Evolutionary conservation across 2,888 invertebrate genomes (phyloP).

Genomic region (Lasioglossum zephyrum): DNA sequence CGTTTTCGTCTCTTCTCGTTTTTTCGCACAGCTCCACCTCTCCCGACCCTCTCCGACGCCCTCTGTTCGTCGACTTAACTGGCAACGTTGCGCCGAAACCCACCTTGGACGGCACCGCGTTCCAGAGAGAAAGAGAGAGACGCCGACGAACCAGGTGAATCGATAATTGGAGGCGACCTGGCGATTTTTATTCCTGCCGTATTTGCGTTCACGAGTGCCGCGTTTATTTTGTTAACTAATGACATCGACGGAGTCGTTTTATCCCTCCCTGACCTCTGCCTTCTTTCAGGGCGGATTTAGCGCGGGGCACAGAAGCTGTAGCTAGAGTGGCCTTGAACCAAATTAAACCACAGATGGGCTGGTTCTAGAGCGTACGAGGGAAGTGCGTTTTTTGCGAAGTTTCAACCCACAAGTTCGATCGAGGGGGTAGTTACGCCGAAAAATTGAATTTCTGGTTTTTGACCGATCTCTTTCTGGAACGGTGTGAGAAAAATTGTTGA

Average conservation of each 20-base stretch:
- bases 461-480: neutral
- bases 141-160: conserved; percentile 26
- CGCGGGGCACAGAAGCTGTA: neutral
- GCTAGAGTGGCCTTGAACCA: neutral
- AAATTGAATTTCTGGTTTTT: neutral
- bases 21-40: neutral
- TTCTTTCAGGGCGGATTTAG: neutral
- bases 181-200: neutral
- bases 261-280: neutral
- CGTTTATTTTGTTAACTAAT: conserved; percentile 9
- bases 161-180: conserved; percentile 16
- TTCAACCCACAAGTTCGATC: neutral
- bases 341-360: neutral
- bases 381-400: neutral
- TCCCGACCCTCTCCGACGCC: neutral
- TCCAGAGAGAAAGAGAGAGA: neutral
- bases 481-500: neutral
- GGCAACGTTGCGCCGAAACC: conserved; percentile 10
- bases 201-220: conserved; percentile 1
- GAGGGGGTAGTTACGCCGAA: neutral
- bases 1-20: neutral
- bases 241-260: neutral
- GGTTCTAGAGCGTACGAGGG: neutral
- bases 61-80: conserved; percentile 11
- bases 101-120: neutral